Base-by-base conservation (phyloP, 2,888 invertebrate species). In the Fragum sueziense region DNA sequence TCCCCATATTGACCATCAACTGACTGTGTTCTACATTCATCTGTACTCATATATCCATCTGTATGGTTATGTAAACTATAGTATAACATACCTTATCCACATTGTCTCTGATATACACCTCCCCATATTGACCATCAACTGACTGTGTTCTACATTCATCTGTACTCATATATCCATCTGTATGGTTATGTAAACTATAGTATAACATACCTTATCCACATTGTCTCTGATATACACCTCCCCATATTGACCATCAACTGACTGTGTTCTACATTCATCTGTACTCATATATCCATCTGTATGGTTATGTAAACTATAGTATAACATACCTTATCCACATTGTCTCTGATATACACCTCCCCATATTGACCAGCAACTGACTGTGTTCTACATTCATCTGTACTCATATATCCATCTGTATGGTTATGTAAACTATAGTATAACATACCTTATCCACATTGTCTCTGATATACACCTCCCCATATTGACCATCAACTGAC, bases 81-180 rank as follows among this genome's bases (percentile, higher is more conserved):
- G n/a, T n/a, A n/a, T n/a, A n/a, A n/a, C n/a, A n/a, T n/a, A n/a
- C 88, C 82, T 84, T 76, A 59, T 88, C 77, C 6, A 88, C 85
- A 67, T 84, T 84, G 17, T 73, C 71, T 25, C 76, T 70, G 29
- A 89, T 67, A 22, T 82, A 70, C 14, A 89, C 87, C 17, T 54
- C 75, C 1, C 82, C 85, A 65, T 81, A 85, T 76, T 86, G 87
- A 51, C 84, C 80, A 0, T 74, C 70, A 20, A 80, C 77, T 31
- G 69, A 72, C 73, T 82, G 80, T 54, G 82, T 86, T 61, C 80
- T 70, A 75, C 89, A 89, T 22, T 77, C 81, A 9, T 76, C 73
- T 22, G 87, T 86, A 31, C 70, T 70, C n/a, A 89, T 80, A 70
- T 70, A 86, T 51, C 79, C 86, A 59, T 72, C 68, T 0, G 88